Evolutionary conservation across 2,113 vertebrate species (phyloP).

Genomic region (Lichenostomus cassidix): DNA sequence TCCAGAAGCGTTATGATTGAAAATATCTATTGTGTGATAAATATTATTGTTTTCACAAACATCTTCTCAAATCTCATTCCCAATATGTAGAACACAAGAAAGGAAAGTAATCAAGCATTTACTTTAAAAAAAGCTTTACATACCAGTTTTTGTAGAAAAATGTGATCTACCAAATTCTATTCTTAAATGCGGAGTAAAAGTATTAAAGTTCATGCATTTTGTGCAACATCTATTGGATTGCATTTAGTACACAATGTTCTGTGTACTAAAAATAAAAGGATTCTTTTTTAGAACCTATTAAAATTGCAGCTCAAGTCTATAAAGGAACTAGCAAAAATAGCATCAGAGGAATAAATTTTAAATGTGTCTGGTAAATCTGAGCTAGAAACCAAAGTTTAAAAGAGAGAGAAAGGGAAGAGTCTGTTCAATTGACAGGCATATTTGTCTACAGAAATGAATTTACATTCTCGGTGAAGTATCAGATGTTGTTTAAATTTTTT

Average conservation of each 20-base stretch:
- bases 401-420: not conserved
- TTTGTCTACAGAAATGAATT: conserved; percentile 26
- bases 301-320: conserved; percentile 30
- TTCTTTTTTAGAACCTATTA: conserved; percentile 43
- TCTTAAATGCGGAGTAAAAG: not conserved
- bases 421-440: not conserved
- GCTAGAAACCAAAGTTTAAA: conserved; percentile 15
- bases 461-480: not conserved
- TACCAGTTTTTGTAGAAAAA: not conserved
- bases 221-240: not conserved
- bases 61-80: not conserved
- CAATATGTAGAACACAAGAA: not conserved
- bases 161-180: not conserved
- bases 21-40: not conserved
- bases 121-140: not conserved
- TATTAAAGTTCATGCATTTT: not conserved
- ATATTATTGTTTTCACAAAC: not conserved
- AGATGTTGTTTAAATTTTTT: not conserved
- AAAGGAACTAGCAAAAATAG: conserved; percentile 42
- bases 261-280: conserved; percentile 30
- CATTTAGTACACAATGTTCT: conserved; percentile 26
- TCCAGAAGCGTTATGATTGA: not conserved
- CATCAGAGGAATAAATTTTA: conserved; percentile 32
- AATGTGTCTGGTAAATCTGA: conserved; percentile 6
- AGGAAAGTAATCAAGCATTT: not conserved